These are phyloP conservation scores for Tapirus terrestris DNA, from an alignment of 2,113 vertebrate species.

Conservation along the genomic window DNA sequence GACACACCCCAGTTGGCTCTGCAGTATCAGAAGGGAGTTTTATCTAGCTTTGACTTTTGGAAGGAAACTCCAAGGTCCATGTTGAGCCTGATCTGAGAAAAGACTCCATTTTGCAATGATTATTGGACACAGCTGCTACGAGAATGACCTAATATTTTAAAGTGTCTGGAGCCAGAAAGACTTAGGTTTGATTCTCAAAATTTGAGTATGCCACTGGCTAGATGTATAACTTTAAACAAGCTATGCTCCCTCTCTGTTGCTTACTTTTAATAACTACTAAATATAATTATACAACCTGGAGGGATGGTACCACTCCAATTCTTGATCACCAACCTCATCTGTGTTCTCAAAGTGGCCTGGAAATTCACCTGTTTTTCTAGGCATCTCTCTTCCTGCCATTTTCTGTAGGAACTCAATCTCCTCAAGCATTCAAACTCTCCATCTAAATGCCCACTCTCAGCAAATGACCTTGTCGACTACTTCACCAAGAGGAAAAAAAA, in stretches of 20 bases:
- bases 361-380: background rate
- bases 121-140: background rate
- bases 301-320: background rate
- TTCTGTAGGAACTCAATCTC: background rate
- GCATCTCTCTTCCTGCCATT: background rate
- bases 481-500: background rate
- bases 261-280: background rate
- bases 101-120: background rate
- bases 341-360: background rate
- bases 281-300: background rate
- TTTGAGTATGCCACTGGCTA: background rate
- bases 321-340: background rate
- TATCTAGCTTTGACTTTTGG: background rate
- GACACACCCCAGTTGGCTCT: background rate
- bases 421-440: background rate
- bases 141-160: background rate
- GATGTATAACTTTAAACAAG: background rate
- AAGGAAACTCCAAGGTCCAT: background rate
- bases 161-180: background rate
- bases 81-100: background rate
- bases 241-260: background rate
- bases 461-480: background rate
- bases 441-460: background rate
- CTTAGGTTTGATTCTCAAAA: background rate
- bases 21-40: background rate